Base-by-base conservation (phyloP, 1,140 invertebrate genomes). In the Ostrea edulis region DNA sequence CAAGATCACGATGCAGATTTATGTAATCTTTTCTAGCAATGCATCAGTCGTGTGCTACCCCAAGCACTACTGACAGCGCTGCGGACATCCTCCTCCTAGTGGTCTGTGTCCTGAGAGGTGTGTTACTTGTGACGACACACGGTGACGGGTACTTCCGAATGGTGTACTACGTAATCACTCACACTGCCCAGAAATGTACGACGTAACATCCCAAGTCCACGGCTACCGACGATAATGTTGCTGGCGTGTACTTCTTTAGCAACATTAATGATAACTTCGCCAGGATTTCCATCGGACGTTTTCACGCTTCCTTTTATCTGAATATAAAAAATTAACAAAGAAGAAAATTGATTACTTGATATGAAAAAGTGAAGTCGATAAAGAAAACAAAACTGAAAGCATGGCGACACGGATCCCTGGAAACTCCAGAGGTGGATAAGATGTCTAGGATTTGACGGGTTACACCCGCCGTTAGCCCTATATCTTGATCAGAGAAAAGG, bases 111-210 rank as follows among this genome's bases (percentile, higher is more conserved):
- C 7, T 62, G 55, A 17, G 83, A n/a, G n/a, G n/a, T 29, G 54
- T 84, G 17, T 29, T 77, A 25, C 35, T 77, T 62, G 54, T 85
- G 84, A 71, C 84, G 84, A 68, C 87, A 89, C 29, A 90, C 89
- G 17, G 89, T 82, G 17, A 91, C 89, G 22, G 90, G 90, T 12
- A 91, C 83, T n/a, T 87, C 52, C 17, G 91, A 58, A 65, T 91
- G 89, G 81, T 91, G 90, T 35, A 91, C 62, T 29, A 91, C 82
- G 82, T 89, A 91, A 53, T 90, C 88, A 86, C 91, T 91, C 14
- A 90, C 88, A 51, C 91, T 90, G 55, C 91, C 91, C 20, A 90
- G 85, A 81, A 91, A 81, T 2, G 91, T 87, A 54, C 89, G 62
- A 71, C 87, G 82, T 8, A 91, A 2, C 22, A 52, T 86, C 8